Base-by-base conservation (phyloP, 92 coral and sea anemone genomes). In the Hydrozoanthus gracilis region DNA sequence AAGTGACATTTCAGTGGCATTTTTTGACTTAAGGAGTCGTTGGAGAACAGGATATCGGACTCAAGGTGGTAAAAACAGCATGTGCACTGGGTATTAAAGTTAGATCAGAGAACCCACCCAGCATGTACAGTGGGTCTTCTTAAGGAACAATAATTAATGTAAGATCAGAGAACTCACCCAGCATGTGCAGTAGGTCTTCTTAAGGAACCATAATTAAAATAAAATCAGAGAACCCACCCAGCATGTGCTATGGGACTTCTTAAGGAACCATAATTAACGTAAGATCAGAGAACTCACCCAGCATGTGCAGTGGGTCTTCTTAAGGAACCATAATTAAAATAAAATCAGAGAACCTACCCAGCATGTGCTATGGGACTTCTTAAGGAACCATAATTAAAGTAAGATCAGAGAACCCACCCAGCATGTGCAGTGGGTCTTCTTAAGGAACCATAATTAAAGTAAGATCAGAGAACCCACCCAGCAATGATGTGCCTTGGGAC, bases 361-460 rank as follows among this genome's bases (percentile, higher is more conserved):
- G 39, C 39, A 27, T 27, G 39, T 2, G 2, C 39, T 0, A 2
- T 27, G 39, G 39, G 39, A 0, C 39, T 27, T 27, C 39, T 27
- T 27, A 27, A 27, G 39, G 39, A 27, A 27, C 39, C 13, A 60
- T 5, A 27, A 44, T 70, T 44, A 10, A 39, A 44, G 11, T 0
- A 71, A 44, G 17, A n/a, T 6, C 0, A 51, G 10, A 7, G 16
- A 4, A 68, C 96, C 64, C 64, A 94, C 98, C 98, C 98, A 79
- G 77, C 82, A 69, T 88, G 93, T 13, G 91, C 93, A 49, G 73
- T 78, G 44, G 94, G 84, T 20, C 87, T 91, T 51, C 94, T 79
- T 6, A 90, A 73, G 12, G 98, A 96, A n/a, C 99, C 99, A 93
- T 88, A 74, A 27, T 27, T 27, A 27, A 27, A 27, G 39, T 27